Percentiles rank a stretch among this genome's conserved stretches.
These are phyloP conservation scores for Melanostoma scalare DNA, from an alignment of 2,888 invertebrate species.

Conservation along the genomic window DNA sequence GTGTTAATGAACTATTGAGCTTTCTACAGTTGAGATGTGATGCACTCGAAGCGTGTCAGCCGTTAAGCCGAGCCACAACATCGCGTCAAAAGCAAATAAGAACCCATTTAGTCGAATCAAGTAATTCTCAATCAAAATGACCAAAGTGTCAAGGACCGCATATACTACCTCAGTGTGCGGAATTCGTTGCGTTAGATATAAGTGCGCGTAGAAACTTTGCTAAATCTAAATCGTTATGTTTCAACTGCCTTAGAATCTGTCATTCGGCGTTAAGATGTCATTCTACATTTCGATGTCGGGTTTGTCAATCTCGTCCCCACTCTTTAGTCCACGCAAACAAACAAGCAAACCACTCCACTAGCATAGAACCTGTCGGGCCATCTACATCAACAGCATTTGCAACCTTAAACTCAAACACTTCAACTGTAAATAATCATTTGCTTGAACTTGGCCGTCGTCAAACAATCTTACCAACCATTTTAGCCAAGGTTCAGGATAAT, in stretches of 20 bases:
- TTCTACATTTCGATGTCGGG: constrained; percentile 22
- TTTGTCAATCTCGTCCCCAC: constrained; percentile 30
- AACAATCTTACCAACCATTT: constrained; percentile 29
- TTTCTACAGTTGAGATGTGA: constrained; percentile 48
- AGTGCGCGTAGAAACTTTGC: constrained; percentile 6
- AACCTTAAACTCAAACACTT: neutral
- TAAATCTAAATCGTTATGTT: constrained; percentile 23
- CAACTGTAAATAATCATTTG: constrained; percentile 22
- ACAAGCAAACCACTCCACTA: no score
- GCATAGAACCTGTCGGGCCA: no score
- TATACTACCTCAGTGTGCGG: constrained; percentile 5
- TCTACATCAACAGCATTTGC: neutral
- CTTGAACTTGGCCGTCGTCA: constrained; percentile 13
- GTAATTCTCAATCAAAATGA: constrained; percentile 1
- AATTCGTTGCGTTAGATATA: constrained; percentile 14
- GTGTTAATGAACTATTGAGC: constrained; percentile 22
- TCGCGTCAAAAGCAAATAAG: constrained; percentile 3
- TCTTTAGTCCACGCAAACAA: constrained; percentile 19
- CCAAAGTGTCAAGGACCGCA: constrained; percentile 8
- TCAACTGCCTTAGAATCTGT: constrained; percentile 32
- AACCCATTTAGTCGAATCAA: neutral
- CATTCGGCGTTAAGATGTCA: constrained; percentile 31
- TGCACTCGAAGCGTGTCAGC: constrained; percentile 40
- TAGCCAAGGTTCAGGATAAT: constrained; percentile 15
- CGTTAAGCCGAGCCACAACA: neutral